Conservation (phyloP, 1,140 invertebrate species). For the Aporrectodea caliginosa region DNA sequence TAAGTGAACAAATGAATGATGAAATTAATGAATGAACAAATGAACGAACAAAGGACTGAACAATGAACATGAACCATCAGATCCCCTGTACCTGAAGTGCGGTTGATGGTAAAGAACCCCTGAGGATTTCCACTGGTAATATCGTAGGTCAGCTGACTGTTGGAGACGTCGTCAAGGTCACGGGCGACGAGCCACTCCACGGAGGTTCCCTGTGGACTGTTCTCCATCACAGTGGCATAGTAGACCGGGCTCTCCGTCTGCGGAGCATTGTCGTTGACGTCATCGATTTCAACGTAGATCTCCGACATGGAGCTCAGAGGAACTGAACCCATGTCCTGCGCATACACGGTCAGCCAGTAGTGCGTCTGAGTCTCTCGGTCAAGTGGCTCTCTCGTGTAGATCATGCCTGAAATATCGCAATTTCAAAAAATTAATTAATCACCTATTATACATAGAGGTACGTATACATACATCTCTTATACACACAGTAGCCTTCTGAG, state of each 20-base stretch:
- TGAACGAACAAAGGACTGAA: background rate
- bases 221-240: slow-evolving; percentile 75
- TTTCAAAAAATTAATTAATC: no score
- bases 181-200: slow-evolving; percentile 73
- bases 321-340: slow-evolving; percentile 82
- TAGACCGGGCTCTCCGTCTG: slow-evolving; percentile 81
- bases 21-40: no score
- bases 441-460: no score
- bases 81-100: slow-evolving; percentile 67
- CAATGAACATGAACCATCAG: background rate
- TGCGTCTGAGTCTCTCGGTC: slow-evolving; percentile 80
- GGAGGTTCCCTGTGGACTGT: slow-evolving; percentile 68
- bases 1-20: no score
- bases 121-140: slow-evolving; percentile 87
- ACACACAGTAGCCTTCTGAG: no score
- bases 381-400: slow-evolving; percentile 74
- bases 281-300: slow-evolving; percentile 80
- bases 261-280: slow-evolving; percentile 91
- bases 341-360: slow-evolving; percentile 91
- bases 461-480: no score
- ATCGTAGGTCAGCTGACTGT: slow-evolving; percentile 67
- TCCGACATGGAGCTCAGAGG: slow-evolving; percentile 66
- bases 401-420: slow-evolving; percentile 78
- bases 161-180: slow-evolving; percentile 72
- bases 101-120: slow-evolving; percentile 82